Conservation (phyloP, 1,140 invertebrate species). For the Brachionus calyciflorus region DNA sequence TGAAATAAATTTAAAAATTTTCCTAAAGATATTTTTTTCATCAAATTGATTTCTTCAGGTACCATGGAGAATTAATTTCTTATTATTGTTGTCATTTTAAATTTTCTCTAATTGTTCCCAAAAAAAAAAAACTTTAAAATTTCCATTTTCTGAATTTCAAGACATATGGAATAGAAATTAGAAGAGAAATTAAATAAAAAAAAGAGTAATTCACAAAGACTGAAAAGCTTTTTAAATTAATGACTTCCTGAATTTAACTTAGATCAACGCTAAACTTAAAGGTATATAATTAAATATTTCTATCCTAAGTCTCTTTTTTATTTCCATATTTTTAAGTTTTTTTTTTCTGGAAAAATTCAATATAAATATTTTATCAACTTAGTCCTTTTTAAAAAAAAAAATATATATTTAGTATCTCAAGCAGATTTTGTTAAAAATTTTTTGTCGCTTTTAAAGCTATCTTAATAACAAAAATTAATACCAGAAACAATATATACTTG, state of each 20-base stretch:
- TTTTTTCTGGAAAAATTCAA: no score
- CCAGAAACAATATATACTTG: slow-evolving; percentile 41
- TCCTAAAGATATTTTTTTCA: slow-evolving; percentile 6
- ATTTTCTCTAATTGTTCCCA: slow-evolving; percentile 20
- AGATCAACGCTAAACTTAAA: slow-evolving; percentile 10
- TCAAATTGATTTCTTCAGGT: slow-evolving; percentile 11
- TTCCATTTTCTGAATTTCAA: slow-evolving; percentile 30
- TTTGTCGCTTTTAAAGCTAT: slow-evolving; percentile 19
- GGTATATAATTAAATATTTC: slow-evolving; percentile 42
- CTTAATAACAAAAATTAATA: slow-evolving; percentile 12
- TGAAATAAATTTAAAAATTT: not conserved
- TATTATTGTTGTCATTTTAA: slow-evolving; percentile 35
- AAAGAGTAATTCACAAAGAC: slow-evolving; percentile 19
- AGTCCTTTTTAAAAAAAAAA: no score
- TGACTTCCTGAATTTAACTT: slow-evolving; percentile 39
- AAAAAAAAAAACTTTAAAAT: not conserved
- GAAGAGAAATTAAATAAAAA: no score
- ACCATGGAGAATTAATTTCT: slow-evolving; percentile 31
- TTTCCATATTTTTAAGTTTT: not conserved
- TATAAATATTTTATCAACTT: slow-evolving; percentile 17
- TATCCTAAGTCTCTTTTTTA: slow-evolving; percentile 9
- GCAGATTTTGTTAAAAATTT: slow-evolving; percentile 24
- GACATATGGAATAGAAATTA: slow-evolving; percentile 19
- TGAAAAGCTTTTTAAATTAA: slow-evolving; percentile 37
- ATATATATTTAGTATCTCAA: slow-evolving; percentile 44